These are phyloP conservation scores for Drosophila nebulosa DNA, from an alignment of 1,140 invertebrate species.

Conservation along the genomic window DNA sequence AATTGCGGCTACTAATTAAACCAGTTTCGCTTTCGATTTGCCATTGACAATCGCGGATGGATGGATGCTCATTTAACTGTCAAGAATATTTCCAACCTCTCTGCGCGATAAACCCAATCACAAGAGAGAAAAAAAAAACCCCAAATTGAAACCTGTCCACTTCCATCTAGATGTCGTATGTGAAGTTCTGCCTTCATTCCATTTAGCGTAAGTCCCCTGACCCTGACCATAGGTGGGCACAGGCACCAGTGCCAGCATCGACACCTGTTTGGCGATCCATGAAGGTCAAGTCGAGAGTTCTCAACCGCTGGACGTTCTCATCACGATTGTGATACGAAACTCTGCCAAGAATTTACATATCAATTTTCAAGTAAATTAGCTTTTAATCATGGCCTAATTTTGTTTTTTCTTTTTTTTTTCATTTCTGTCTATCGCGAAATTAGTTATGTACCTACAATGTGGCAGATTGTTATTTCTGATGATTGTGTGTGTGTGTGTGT, in stretches of 20 bases:
- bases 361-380: conserved; percentile 7
- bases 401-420: neutral
- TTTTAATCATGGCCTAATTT: neutral
- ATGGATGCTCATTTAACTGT: conserved; percentile 1
- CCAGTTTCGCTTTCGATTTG: neutral
- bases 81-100: neutral
- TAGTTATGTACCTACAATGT: neutral
- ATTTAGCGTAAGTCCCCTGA: neutral
- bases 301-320: neutral
- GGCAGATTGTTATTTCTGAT: neutral
- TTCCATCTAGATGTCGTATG: neutral
- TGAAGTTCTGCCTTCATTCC: neutral
- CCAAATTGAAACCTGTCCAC: neutral
- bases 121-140: neutral
- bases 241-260: too few relatives aligned
- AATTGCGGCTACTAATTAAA: neutral
- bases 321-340: neutral
- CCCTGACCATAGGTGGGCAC: neutral
- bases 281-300: neutral
- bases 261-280: neutral
- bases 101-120: neutral
- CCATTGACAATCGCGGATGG: conserved; percentile 8
- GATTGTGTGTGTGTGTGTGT: neutral
- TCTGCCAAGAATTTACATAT: conserved; percentile 21
- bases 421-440: neutral